A percentile compares a stretch with the other conserved stretches of the same genome.
phyloP scores from a whole-genome alignment of 2,888 invertebrate species.

The Luperina testacea region DNA sequence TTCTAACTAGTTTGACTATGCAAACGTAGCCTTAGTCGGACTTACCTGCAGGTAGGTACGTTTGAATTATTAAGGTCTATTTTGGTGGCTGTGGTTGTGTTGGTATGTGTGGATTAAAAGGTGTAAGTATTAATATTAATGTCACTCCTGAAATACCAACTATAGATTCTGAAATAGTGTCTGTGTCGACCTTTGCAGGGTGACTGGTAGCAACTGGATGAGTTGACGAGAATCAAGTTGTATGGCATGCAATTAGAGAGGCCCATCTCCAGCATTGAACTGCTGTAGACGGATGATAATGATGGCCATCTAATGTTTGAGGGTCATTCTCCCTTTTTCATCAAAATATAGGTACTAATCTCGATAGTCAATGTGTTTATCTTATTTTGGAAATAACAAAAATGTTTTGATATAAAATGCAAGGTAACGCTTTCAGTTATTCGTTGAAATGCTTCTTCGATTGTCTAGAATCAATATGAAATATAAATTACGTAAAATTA shows the following conservation, averaged over 20 bases:
- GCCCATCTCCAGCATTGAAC: not conserved
- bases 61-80: slow-evolving; percentile 43
- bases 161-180: not conserved
- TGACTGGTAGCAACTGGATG: not conserved
- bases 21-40: slow-evolving; percentile 49
- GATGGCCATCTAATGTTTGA: not conserved
- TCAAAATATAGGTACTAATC: not conserved
- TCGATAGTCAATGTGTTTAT: not conserved
- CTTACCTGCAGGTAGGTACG: slow-evolving; percentile 13
- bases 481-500: not conserved
- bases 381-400: not conserved
- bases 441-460: not conserved
- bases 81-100: not conserved
- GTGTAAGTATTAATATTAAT: not conserved
- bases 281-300: not conserved
- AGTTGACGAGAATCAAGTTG: not conserved
- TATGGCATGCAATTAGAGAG: not conserved
- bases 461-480: not conserved
- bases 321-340: not conserved
- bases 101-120: not conserved
- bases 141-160: not conserved
- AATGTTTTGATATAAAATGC: not conserved
- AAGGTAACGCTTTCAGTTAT: not conserved
- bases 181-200: not conserved
- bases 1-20: slow-evolving; percentile 59